Percentiles rank a stretch among this genome's conserved stretches.
Evolutionary conservation across 2,113 vertebrate genomes (phyloP).

Genomic region (Oreamnos americanus): DNA sequence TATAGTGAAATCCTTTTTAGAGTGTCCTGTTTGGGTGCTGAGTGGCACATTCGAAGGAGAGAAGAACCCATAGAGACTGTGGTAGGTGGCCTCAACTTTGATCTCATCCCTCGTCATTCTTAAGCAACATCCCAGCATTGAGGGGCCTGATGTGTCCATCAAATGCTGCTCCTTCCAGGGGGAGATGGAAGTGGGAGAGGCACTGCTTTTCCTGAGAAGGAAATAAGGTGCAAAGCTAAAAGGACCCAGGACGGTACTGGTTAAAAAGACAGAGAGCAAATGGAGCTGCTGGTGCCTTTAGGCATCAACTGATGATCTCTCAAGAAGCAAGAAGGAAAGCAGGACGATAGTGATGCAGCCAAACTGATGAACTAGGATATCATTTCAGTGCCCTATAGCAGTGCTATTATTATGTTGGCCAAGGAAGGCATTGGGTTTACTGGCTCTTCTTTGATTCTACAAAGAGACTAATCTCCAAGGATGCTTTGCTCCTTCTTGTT

Average conservation of each 20-base stretch:
- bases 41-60: neutral
- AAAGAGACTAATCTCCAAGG: neutral
- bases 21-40: neutral
- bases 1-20: neutral
- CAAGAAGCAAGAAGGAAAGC: neutral
- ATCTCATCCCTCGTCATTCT: neutral
- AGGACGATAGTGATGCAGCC: neutral
- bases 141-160: neutral
- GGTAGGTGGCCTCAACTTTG: neutral
- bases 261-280: neutral
- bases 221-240: neutral
- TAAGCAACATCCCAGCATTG: neutral
- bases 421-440: neutral
- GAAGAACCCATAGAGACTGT: neutral
- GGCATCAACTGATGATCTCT: neutral
- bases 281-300: neutral
- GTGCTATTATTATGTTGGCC: neutral
- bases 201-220: neutral
- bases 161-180: neutral
- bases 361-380: rapidly evolving
- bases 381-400: neutral
- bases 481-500: neutral
- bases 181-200: neutral
- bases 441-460: neutral
- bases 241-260: neutral